Base-by-base conservation (phyloP, 2,113 vertebrate species). In the Equus przewalskii region DNA sequence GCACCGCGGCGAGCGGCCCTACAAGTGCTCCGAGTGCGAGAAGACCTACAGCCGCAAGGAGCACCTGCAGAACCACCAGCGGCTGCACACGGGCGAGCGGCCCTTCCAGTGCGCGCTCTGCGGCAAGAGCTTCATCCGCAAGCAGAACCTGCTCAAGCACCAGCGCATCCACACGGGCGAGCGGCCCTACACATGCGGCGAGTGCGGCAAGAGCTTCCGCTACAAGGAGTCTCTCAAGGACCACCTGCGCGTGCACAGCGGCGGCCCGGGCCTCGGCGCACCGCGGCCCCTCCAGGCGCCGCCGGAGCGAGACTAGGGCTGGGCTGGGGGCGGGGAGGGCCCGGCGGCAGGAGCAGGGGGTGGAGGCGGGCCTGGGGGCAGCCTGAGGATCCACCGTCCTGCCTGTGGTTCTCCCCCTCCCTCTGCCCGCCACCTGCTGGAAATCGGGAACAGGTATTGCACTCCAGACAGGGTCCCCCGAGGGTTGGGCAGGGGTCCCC, bases 161-260 rank as follows among this genome's bases (percentile, higher is more conserved):
- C 98, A 98, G 98, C 97, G 98, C 36, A 98, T 98, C 15, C 99
- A 99, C 94, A 58, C 96, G n/a, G 98, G 98, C 65, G 98, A 98
- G 36, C 98, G 98, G 26, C 99, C 99, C 69, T 99, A 99, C 98
- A 98, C 98, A 56, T 99, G 99, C 7, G 98, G 98, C 3, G 98
- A 99, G 85, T 99, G 99, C 11, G 98, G 98, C 89, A 99, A 99
- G 96, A 98, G 99, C 81, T 99, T 99, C 98, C 98, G 99, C 88
- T 99, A 99, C 98, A 99, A 99, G 41, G 99, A 99, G 97, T 99
- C 99, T 0, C 98, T 99, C 84, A 99, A 99, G 96, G 99, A 99
- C 90, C 99, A 99, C 98, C 99, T 99, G 98, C 99, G 99, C 6
- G 99, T 99, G 98, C 99, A 99, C 96, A 97, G 94, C 11, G 98